Conservation (phyloP, 2,888 invertebrate species). For the Acrobeloides nanus region DNA sequence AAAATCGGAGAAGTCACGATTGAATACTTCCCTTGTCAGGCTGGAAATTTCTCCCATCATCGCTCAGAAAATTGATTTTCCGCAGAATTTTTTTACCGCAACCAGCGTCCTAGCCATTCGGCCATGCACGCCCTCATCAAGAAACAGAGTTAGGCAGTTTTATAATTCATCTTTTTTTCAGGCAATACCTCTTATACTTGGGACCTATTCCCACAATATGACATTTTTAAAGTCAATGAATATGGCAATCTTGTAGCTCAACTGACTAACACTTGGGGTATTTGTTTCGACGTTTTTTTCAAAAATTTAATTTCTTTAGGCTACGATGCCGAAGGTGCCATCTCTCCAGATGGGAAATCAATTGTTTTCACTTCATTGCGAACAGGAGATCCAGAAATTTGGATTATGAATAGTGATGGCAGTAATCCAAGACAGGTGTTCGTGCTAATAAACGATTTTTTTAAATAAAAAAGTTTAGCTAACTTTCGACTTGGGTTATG, state of each 20-base stretch:
- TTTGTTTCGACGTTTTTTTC: not conserved
- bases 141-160: too few relatives aligned
- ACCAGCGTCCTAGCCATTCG: too few relatives aligned
- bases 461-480: conserved; percentile 14
- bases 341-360: conserved; percentile 27
- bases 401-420: conserved; percentile 28
- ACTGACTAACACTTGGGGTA: conserved; percentile 20
- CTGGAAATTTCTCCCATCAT: too few relatives aligned
- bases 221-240: conserved; percentile 26
- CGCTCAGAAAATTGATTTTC: not conserved
- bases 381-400: conserved; percentile 29
- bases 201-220: conserved; percentile 29
- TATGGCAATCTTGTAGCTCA: conserved; percentile 21
- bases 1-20: too few relatives aligned
- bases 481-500: conserved; percentile 27
- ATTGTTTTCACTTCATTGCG: conserved; percentile 32
- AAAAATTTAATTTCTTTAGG: conserved; percentile 5
- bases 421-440: conserved; percentile 12
- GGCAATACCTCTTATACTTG: conserved; percentile 31
- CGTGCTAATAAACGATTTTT: conserved; percentile 3
- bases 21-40: too few relatives aligned
- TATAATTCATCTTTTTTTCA: conserved; percentile 4
- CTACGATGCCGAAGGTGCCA: conserved; percentile 33
- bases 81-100: too few relatives aligned
- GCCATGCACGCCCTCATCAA: too few relatives aligned